Evolutionary conservation across 2,888 invertebrate genomes (phyloP), one percentile per base, ranked within the genome.

Genomic region (Drosophila lacicola): DNA sequence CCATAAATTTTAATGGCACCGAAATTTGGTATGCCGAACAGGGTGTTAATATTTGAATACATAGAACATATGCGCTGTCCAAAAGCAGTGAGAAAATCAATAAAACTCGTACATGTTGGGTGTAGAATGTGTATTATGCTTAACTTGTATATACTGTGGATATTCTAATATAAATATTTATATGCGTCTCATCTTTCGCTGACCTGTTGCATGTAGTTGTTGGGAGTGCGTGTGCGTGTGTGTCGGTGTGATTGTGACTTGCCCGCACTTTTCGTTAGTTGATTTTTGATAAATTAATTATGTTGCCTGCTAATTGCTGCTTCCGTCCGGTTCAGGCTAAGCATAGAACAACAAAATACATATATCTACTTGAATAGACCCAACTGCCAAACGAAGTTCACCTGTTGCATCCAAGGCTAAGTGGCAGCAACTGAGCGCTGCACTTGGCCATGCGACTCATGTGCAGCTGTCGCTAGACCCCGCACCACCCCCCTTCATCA

Each of bases 281-380:
- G 53, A 49, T 71, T 63, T 71, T 71, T 61, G 66, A 54, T 68
- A 56, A 72, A 68, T 76, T 75, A 76, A 76, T 76, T 68, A 72
- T 68, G 74, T 49, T 72, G 58, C 49, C 33, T 57, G 72, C 74
- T 76, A 75, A 75, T 75, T 75, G 68, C 76, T 17, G 57, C 63
- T 61, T 75, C 77, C 77, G 62, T 47, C 33, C 55, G 74, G 42
- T 11, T 33, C 21, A n/a, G 36, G 13, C 36, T 19, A 21, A 8
- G 14, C 33, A 45, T 14, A 14, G 4, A 29, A 37, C 13, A 13
- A 37, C 10, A 42, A 25, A 29, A 60, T 47, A 17, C n/a, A 17
- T 17, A 17, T 17, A 17, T 75, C 57, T 29, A 8, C 6, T 29
- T 29, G 64, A 47, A 44, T 19, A n/a, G 6, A 46, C 39, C 39